Percentiles rank a stretch among this genome's conserved stretches.
Conservation (phyloP, 2,113 vertebrate species). For the Litocranius walleri region DNA sequence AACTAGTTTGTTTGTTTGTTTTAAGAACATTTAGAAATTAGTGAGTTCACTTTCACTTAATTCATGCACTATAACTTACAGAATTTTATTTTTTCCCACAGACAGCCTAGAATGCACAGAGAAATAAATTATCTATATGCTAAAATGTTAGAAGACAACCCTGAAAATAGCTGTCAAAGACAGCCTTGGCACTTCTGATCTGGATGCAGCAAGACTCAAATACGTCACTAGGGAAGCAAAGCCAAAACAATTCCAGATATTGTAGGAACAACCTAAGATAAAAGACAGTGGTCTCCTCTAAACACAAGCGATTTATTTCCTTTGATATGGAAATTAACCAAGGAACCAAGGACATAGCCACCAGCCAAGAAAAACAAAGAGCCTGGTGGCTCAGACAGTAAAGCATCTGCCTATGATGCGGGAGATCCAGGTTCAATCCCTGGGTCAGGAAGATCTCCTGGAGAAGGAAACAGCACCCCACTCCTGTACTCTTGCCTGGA, state of each 20-base stretch:
- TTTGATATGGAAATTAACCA: slow-evolving; percentile 37
- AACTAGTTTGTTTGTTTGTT: background rate
- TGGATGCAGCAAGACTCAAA: background rate
- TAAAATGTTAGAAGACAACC: background rate
- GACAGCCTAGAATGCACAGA: background rate
- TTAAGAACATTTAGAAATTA: background rate
- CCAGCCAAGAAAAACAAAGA: background rate
- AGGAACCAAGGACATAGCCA: background rate
- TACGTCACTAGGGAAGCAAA: background rate
- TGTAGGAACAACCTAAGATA: slow-evolving; percentile 49
- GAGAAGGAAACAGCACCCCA: background rate
- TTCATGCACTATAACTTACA: background rate
- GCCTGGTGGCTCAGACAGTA: too few relatives aligned
- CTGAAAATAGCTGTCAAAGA: background rate
- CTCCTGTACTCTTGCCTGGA: background rate
- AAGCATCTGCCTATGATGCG: background rate
- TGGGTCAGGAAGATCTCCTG: background rate
- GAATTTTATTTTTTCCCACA: background rate
- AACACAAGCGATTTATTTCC: slow-evolving; percentile 42
- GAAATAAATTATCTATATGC: background rate
- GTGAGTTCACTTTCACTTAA: background rate
- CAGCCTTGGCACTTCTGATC: background rate
- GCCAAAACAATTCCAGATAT: slow-evolving; percentile 2
- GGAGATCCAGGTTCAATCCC: background rate
- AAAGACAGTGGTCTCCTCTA: slow-evolving; percentile 29